Percentiles rank a stretch among this genome's conserved stretches.
phyloP scores from a whole-genome alignment of 2,888 invertebrate species.

The Andrena chrysosceles region DNA sequence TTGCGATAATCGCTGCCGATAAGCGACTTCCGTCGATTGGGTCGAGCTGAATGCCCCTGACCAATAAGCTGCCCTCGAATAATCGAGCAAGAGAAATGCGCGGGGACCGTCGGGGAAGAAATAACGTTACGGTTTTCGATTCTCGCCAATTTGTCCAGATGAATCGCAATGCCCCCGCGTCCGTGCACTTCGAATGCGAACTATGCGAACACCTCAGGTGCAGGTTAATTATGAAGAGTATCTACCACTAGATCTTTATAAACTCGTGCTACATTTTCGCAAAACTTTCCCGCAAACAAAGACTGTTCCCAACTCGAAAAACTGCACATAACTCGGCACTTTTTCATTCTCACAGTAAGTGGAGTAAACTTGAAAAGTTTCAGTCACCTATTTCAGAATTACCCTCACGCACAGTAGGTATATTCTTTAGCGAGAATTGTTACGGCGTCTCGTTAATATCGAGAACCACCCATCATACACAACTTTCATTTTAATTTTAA shows the following conservation, averaged over 20 bases:
- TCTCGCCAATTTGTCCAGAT: neutral
- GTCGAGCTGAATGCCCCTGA: neutral
- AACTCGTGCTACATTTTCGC: neutral
- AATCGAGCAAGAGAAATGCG: neutral
- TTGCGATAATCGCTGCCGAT: constrained; percentile 42
- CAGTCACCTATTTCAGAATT: neutral
- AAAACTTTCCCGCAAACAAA: neutral
- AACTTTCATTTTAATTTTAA: constrained; percentile 1
- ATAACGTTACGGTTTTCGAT: neutral
- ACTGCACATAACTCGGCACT: neutral
- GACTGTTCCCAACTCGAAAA: neutral
- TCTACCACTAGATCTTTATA: constrained; percentile 1
- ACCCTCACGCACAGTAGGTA: no score
- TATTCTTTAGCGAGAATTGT: neutral
- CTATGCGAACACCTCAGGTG: neutral
- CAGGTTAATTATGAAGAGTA: neutral
- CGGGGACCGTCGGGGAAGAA: neutral
- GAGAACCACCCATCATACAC: neutral
- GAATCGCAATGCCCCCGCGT: no score
- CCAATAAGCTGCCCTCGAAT: constrained; percentile 20
- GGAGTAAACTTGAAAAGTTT: neutral
- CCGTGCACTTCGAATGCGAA: no score
- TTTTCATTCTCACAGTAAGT: neutral
- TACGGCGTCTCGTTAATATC: neutral
- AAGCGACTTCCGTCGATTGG: constrained; percentile 43